Conservation (phyloP, 2,888 invertebrate species). For the Oscheius sp. region DNA sequence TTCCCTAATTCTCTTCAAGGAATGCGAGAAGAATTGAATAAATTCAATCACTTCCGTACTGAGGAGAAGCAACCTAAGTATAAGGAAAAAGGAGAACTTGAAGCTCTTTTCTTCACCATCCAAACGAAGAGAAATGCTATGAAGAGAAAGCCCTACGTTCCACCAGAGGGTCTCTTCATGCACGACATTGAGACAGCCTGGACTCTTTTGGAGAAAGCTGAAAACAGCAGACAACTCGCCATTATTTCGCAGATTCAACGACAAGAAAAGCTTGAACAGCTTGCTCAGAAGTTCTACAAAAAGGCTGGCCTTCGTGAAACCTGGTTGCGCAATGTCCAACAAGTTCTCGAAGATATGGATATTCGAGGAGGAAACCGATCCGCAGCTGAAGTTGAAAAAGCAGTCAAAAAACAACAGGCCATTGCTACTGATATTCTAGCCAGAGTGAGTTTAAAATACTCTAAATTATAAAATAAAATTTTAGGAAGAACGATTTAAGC, state of each 20-base stretch:
- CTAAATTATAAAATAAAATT: conserved; percentile 27
- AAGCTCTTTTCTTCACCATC: conserved; percentile 93
- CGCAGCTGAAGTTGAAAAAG: conserved; percentile 91
- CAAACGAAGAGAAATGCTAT: conserved; percentile 94
- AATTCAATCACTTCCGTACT: conserved; percentile 93
- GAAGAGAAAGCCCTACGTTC: conserved; percentile 73
- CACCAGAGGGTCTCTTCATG: conserved; percentile 78
- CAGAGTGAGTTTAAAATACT: conserved; percentile 74
- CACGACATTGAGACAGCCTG: conserved; percentile 95
- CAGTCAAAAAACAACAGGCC: conserved; percentile 96
- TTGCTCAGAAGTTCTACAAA: conserved; percentile 93
- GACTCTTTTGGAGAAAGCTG: conserved; percentile 89
- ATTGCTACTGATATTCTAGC: conserved; percentile 95
- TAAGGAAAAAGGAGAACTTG: conserved; percentile 94
- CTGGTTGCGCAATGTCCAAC: conserved; percentile 82
- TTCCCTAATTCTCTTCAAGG: conserved; percentile 94
- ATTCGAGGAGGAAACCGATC: conserved; percentile 77
- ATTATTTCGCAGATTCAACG: conserved; percentile 82
- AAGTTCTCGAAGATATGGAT: conserved; percentile 77
- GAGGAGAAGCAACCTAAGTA: conserved; percentile 98
- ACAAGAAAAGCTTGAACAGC: conserved; percentile 79
- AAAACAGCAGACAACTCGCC: conserved; percentile 91
- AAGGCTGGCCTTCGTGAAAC: conserved; percentile 85
- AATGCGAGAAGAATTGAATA: conserved; percentile 86
- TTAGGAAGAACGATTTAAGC: conserved; percentile 88